Base-by-base conservation (phyloP, 2,797 vertebrate species). In the Enteromius treurensis region DNA sequence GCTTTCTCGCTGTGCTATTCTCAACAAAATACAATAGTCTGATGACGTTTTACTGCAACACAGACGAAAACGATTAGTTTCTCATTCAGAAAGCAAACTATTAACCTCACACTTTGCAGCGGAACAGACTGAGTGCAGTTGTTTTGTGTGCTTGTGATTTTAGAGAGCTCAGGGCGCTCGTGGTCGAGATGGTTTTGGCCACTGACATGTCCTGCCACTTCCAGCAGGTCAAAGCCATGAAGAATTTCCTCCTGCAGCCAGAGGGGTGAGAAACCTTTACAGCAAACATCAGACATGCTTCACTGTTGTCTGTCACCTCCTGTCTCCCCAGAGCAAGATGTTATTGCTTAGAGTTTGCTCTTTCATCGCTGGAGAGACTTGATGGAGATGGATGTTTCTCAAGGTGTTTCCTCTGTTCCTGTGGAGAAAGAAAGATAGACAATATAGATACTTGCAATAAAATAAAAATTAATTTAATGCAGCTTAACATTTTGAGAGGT, bases 181-280 rank as follows among this genome's bases (percentile, higher is more conserved):
- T 99, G 90, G 96, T 98, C 87, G 97, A 99, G 93, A 98, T 99
- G 98, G 98, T 99, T 84, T 91, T 99, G 93, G 97, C 98, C 86
- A 99, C 98, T 0, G 97, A 99, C 87, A 99, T 99, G 98, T 99
- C 98, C 87, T 98, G 97, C 92, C 97, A 98, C 91, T 99, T 99
- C 92, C 98, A 99, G 90, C 97, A 99, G 91, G 97, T 99, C 90
- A 99, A 99, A 93, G 93, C 96, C 82, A 99, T 99, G 98, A 99
- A 98, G 93, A 98, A 97, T 81, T 97, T 96, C 87, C 91, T 99
- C 47, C 97, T 97, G 88, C 98, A 97, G 87, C 97, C 97, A 14
- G 98, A 99, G 92, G 96, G 97, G 98, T 99, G 89, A 96, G 97
- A 40, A 84, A n/a, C 60, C 47, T 68, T 29, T 21, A 55, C 26